Conservation (phyloP, 1,140 invertebrate species). For the Epicauta chinensis region DNA sequence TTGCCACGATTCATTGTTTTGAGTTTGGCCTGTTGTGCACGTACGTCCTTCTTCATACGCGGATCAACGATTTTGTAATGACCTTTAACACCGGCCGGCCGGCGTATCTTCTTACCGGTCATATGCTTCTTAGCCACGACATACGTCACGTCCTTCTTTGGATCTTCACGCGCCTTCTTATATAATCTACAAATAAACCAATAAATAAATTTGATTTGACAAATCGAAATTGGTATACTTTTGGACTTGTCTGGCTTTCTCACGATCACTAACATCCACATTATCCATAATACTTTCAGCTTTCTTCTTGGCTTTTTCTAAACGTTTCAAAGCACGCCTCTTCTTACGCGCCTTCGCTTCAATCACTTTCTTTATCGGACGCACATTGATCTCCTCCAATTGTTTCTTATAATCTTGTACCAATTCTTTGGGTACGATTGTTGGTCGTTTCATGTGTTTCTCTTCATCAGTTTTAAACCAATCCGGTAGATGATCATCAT, state of each 20-base stretch:
- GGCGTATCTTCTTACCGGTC: conserved; percentile 63
- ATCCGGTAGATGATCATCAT: conserved; percentile 84
- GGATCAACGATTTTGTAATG: conserved; percentile 92
- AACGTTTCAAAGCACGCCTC: conserved; percentile 72
- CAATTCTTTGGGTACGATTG: conserved; percentile 72
- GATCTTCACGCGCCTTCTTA: conserved; percentile 77
- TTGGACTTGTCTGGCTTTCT: conserved; percentile 89
- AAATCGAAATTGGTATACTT: conserved; percentile 53
- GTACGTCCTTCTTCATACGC: conserved; percentile 91
- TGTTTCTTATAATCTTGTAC: conserved; percentile 67
- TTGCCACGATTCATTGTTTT: conserved; percentile 44
- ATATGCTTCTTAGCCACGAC: conserved; percentile 90
- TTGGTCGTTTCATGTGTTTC: conserved; percentile 75
- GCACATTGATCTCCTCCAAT: conserved; percentile 82
- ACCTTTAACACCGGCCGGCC: conserved; percentile 86
- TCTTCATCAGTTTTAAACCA: conserved; percentile 97
- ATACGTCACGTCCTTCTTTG: conserved; percentile 88
- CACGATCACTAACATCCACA: conserved; percentile 78
- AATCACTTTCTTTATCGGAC: conserved; percentile 96
- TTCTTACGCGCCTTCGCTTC: conserved; percentile 98
- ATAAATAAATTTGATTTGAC: conserved; percentile 6
- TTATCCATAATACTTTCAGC: conserved; percentile 88
- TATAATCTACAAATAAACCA: conserved; percentile 64
- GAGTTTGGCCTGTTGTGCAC: conserved; percentile 59
- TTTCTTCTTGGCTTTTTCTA: conserved; percentile 95